A percentile compares a stretch with the other conserved stretches of the same genome.
These are phyloP conservation scores for Aethina tumida DNA, from an alignment of 1,140 invertebrate species.

Conservation along the genomic window DNA sequence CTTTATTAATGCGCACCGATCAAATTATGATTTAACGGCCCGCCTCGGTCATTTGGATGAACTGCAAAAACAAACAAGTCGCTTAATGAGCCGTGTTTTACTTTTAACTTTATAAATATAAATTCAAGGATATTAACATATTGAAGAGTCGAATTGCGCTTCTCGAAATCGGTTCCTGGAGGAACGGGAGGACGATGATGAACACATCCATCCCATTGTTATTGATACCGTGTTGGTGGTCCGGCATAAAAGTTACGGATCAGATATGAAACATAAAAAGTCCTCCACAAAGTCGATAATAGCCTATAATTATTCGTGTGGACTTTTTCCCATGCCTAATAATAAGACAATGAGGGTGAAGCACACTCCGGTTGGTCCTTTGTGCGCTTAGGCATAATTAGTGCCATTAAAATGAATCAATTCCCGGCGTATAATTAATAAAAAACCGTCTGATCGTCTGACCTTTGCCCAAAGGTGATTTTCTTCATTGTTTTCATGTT, in stretches of 20 bases:
- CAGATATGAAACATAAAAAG: constrained; percentile 19
- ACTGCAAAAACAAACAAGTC: too few relatives aligned
- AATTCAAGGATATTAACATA: too few relatives aligned
- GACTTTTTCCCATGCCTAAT: constrained; percentile 21
- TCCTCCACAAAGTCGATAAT: constrained; percentile 17
- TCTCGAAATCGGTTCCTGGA: too few relatives aligned
- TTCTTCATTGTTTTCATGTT: constrained; percentile 8
- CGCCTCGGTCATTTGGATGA: too few relatives aligned
- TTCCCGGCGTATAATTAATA: neutral
- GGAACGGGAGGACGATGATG: too few relatives aligned
- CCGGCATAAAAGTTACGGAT: constrained; percentile 21
- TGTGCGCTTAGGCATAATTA: constrained; percentile 1
- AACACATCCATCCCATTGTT: too few relatives aligned
- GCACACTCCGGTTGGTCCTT: constrained; percentile 12
- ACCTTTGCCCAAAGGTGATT: constrained; percentile 8
- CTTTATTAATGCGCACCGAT: too few relatives aligned
- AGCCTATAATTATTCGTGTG: constrained; percentile 21
- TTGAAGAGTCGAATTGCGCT: too few relatives aligned
- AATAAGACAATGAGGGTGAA: constrained; percentile 16
- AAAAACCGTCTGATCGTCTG: neutral
- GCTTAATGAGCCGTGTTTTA: too few relatives aligned
- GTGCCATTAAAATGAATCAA: neutral
- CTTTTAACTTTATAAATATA: too few relatives aligned
- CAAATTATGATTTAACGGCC: too few relatives aligned
- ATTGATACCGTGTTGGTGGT: constrained; percentile 22